These are phyloP conservation scores for Drosophila falleni DNA, from an alignment of 2,888 invertebrate genomes.

Conservation along the genomic window DNA sequence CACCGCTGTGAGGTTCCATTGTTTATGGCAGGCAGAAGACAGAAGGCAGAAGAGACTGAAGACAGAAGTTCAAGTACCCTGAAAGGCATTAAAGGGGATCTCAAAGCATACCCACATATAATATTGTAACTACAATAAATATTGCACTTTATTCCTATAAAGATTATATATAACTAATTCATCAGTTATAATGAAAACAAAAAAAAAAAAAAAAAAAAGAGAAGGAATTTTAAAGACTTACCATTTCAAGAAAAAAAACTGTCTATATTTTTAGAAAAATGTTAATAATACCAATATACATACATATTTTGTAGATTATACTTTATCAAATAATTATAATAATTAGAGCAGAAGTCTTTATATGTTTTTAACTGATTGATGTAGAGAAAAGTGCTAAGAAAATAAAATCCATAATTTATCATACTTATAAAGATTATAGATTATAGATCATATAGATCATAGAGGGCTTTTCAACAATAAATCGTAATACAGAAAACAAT, in stretches of 20 bases:
- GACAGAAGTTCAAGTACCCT: conserved; percentile 70
- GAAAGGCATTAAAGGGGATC: conserved; percentile 49
- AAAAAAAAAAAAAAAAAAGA: background rate
- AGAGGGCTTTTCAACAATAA: background rate
- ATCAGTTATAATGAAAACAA: background rate
- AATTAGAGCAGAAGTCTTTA: background rate
- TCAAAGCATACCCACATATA: conserved; percentile 38
- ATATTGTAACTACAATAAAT: background rate
- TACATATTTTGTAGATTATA: background rate
- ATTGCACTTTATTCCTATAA: background rate
- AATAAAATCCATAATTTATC: conserved; percentile 4
- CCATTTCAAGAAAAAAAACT: too few relatives aligned
- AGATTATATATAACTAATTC: background rate
- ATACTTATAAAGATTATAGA: conserved; percentile 17
- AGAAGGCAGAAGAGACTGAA: conserved; percentile 13
- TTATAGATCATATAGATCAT: too few relatives aligned
- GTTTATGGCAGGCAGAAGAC: conserved; percentile 33
- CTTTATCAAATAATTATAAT: background rate
- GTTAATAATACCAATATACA: too few relatives aligned
- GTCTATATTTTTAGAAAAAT: too few relatives aligned
- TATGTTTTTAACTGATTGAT: background rate
- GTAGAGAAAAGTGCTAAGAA: conserved; percentile 12
- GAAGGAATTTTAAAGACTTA: background rate
- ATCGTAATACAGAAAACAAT: background rate
- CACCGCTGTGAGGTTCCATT: conserved; percentile 57